These are phyloP conservation scores for Gambusia holbrooki DNA, from an alignment of 2,113 vertebrate species.

Conservation along the genomic window DNA sequence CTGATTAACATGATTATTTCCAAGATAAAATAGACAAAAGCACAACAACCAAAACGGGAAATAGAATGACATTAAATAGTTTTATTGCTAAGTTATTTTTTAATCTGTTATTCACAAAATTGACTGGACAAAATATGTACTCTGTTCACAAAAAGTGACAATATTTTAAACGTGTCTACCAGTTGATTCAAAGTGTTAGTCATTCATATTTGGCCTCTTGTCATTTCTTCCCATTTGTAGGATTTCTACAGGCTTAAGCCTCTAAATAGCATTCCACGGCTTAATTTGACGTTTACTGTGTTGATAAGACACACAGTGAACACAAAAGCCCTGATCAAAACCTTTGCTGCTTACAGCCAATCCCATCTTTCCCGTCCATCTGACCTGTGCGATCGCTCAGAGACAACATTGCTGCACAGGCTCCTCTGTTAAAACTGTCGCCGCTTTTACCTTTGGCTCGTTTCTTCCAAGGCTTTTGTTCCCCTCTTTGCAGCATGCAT, in stretches of 20 bases:
- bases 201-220: neutral
- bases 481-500: slow-evolving; percentile 52
- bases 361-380: slow-evolving; percentile 32
- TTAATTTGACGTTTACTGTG: slow-evolving; percentile 37
- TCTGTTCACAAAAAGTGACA: neutral
- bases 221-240: neutral
- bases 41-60: neutral
- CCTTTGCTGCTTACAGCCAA: slow-evolving; percentile 15
- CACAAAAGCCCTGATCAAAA: slow-evolving; percentile 42
- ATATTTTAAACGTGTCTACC: neutral
- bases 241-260: slow-evolving; percentile 11
- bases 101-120: neutral
- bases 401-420: slow-evolving; percentile 7
- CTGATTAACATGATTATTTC: neutral
- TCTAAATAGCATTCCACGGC: slow-evolving; percentile 17
- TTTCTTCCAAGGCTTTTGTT: slow-evolving; percentile 56
- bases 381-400: slow-evolving; percentile 25
- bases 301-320: slow-evolving; percentile 46
- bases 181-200: neutral
- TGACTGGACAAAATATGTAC: no score
- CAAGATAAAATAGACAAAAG: neutral
- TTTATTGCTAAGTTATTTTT: neutral
- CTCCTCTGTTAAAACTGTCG: slow-evolving; percentile 50
- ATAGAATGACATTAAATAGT: neutral
- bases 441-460: slow-evolving; percentile 28